Base-by-base conservation (phyloP, 2,113 vertebrate genomes). In the Sciurus niger region DNA sequence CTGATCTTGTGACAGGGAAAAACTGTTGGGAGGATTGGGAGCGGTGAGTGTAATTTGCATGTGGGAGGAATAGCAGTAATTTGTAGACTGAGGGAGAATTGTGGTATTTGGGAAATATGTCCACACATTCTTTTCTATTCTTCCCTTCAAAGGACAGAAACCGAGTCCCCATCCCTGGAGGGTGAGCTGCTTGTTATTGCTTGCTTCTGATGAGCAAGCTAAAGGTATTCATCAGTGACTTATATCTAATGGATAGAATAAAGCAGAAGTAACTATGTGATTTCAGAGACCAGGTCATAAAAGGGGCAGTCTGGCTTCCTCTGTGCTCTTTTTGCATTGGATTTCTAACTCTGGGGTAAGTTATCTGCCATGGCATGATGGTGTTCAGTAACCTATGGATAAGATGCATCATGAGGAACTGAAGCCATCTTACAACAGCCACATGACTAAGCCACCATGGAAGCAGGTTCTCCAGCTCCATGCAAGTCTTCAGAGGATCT, bases 211-310 rank as follows among this genome's bases (percentile, higher is more conserved):
- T 68, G 48, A 58, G 32, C 48, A 82, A 48, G 37, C 8, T 40
- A 70, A 83, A 55, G 67, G 32, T 18, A 70, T 78, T 78, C 60
- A 68, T 78, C 51, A 68, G 46, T 93, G 48, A 79, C 18, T 55
- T 79, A n/a, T 28, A 70, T 72, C 51, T 72, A 72, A 37, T 60
- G 40, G 72, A 80, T 58, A 70, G 17, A 87, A 58, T 72, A 72
- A 79, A 87, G 40, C 51, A 87, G 51, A 80, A 70, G 10, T 90
- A 30, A 70, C 34, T 40, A 63, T 86, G 84, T 70, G 22, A 70
- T 87, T 87, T 93, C 60, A 83, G 77, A 92, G 37, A 48, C 37
- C 11, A 88, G n/a, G 48, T 67, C 58, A 95, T 37, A 25, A 68
- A 92, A 53, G 55, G 4, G 18, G 40, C 11, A 30, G 24, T 12